Conservation (phyloP, 2,113 vertebrate genomes). For the Hymenochirus boettgeri region DNA sequence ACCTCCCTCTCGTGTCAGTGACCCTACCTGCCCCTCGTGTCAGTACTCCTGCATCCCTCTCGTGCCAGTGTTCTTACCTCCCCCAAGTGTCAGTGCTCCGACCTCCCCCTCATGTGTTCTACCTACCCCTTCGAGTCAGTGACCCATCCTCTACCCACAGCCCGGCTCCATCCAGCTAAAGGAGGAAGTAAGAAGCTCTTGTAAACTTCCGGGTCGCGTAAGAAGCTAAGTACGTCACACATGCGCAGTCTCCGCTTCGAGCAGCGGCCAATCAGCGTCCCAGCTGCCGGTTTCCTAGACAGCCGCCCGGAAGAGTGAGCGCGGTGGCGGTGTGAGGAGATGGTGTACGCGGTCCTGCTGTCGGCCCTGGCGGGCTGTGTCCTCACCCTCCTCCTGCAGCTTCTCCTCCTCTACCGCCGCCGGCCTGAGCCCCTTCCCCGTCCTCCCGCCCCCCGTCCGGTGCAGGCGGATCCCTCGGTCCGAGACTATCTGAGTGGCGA, state of each 20-base stretch:
- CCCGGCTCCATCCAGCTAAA: background rate
- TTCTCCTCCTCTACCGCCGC: conserved; percentile 76
- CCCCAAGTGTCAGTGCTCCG: no score
- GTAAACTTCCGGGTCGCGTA: background rate
- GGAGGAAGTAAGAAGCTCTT: background rate
- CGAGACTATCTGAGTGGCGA: conserved; percentile 69
- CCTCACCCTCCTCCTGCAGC: conserved; percentile 74
- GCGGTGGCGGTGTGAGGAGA: conserved; percentile 32
- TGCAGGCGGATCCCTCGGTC: conserved; percentile 66
- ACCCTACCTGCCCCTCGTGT: no score
- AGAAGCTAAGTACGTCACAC: background rate
- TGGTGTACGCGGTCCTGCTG: conserved; percentile 55
- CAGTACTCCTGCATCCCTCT: no score
- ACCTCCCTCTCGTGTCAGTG: no score
- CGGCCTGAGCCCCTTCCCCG: conserved; percentile 51
- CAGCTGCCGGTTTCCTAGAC: conserved; percentile 12
- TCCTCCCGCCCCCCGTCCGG: conserved; percentile 53
- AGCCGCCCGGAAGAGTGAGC: conserved; percentile 23
- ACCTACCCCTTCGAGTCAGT: no score
- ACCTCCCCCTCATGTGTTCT: no score
- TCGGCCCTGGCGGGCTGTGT: conserved; percentile 77
- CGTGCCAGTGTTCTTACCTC: no score
- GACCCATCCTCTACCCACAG: no score
- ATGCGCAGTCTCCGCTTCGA: background rate
- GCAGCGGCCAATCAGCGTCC: conserved; percentile 22